Conservation (phyloP, 2,113 vertebrate species). For the Tyto alba region DNA sequence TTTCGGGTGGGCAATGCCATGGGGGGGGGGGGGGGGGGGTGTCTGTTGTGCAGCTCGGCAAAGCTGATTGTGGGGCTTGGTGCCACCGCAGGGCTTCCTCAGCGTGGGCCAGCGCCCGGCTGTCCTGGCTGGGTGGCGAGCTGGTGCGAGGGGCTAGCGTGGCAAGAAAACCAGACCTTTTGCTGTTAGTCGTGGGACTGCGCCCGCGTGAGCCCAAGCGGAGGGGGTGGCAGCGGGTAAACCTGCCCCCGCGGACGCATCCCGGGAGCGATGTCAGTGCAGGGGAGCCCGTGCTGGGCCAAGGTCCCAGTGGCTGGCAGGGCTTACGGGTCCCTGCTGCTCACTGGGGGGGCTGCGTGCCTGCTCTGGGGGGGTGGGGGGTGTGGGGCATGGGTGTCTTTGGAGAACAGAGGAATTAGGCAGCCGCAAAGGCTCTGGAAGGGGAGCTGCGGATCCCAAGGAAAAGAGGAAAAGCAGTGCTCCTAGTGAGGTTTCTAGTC, state of each 20-base stretch:
- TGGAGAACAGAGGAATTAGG: background rate
- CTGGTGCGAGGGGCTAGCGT: background rate
- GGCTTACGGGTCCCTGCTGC: background rate
- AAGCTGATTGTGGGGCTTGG: background rate
- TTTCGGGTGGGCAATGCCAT: background rate
- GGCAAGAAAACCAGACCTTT: background rate
- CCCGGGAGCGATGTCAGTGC: fast-evolving
- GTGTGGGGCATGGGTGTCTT: fast-evolving
- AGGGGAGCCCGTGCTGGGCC: fast-evolving
- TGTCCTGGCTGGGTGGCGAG: fast-evolving
- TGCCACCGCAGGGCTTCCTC: background rate
- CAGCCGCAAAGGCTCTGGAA: background rate
- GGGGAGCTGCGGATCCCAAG: background rate
- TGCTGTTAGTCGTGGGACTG: background rate
- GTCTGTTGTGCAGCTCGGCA: background rate
- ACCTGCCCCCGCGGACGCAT: fast-evolving
- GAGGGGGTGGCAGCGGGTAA: background rate
- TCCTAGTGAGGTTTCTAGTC: background rate
- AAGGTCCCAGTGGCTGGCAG: fast-evolving
- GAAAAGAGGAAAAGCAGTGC: background rate
- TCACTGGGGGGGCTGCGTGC: background rate
- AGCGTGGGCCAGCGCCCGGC: background rate
- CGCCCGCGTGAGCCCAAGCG: fast-evolving
- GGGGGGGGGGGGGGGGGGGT: too few relatives aligned
- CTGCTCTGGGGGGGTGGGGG: background rate